phyloP scores from a whole-genome alignment of 2,888 invertebrate species.

The Tetragonisca angustula region DNA sequence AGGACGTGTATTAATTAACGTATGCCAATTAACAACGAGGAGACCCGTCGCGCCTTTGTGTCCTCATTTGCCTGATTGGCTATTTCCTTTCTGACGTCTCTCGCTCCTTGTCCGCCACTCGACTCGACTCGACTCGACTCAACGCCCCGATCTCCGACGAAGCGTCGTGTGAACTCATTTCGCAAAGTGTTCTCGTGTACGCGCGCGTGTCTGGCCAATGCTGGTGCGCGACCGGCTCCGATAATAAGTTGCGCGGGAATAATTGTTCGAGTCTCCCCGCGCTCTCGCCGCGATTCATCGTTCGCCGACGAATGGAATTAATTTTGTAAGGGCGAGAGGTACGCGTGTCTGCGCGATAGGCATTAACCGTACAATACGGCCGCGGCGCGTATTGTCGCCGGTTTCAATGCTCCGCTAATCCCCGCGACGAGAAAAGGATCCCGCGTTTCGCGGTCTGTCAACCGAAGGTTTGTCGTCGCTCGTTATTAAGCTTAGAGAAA shows the following conservation, averaged over 20 bases:
- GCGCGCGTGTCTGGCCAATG: constrained; percentile 32
- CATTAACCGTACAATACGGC: constrained; percentile 29
- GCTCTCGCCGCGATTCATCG: constrained; percentile 16
- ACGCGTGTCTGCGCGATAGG: constrained; percentile 36
- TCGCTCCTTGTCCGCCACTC: constrained; percentile 48
- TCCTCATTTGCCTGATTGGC: constrained; percentile 73
- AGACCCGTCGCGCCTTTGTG: constrained; percentile 69
- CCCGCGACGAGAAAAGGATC: neutral
- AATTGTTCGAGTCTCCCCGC: constrained; percentile 25
- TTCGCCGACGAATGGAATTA: constrained; percentile 41
- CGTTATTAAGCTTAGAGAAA: neutral
- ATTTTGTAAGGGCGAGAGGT: constrained; percentile 34
- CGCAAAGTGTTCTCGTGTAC: constrained; percentile 59
- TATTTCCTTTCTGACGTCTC: constrained; percentile 69
- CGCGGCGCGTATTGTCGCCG: constrained; percentile 31
- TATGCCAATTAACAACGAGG: constrained; percentile 72
- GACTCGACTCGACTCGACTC: neutral
- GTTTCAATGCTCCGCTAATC: constrained; percentile 33
- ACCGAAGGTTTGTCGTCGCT: no score
- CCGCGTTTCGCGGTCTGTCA: neutral
- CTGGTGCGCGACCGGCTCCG: constrained; percentile 13
- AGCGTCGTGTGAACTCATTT: constrained; percentile 64
- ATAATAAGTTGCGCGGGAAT: constrained; percentile 47
- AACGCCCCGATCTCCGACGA: constrained; percentile 23
- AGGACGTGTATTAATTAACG: constrained; percentile 73